Evolutionary conservation across 64 coral and sea anemone genomes (phyloP).

Genomic region (Dendrophyllia cribrosa): DNA sequence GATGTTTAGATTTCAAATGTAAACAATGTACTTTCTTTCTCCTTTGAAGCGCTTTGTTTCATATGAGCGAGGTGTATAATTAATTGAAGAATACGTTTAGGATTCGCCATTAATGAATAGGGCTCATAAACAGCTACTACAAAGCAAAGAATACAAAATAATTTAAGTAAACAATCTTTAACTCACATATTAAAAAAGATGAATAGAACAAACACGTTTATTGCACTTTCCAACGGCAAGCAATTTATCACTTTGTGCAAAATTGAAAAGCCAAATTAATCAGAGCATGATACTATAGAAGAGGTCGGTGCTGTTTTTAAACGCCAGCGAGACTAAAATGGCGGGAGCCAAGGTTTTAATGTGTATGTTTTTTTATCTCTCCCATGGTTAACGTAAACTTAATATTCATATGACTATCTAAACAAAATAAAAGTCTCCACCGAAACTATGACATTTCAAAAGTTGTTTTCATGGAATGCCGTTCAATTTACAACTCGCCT

Average conservation of each 20-base stretch:
- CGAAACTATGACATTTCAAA: too few relatives aligned
- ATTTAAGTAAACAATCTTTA: constrained; percentile 28
- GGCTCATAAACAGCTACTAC: background rate
- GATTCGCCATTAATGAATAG: constrained; percentile 49
- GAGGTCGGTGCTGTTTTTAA: background rate
- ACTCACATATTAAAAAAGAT: constrained; percentile 57
- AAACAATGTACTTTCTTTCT: constrained; percentile 25
- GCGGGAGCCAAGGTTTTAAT: too few relatives aligned
- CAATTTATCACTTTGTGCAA: constrained; percentile 24
- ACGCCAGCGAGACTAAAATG: too few relatives aligned
- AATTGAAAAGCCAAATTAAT: constrained; percentile 15
- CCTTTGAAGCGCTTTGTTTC: background rate
- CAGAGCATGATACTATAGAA: background rate
- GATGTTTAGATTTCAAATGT: constrained; percentile 41
- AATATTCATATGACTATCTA: too few relatives aligned
- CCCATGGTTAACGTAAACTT: too few relatives aligned
- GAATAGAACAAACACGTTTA: constrained; percentile 41
- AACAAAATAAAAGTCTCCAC: too few relatives aligned
- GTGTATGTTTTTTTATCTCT: too few relatives aligned
- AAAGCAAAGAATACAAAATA: constrained; percentile 25
- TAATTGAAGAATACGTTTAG: background rate
- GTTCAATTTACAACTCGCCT: too few relatives aligned
- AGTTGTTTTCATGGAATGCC: too few relatives aligned
- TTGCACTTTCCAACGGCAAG: constrained; percentile 8
- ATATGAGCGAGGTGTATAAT: background rate